These are phyloP conservation scores for Achatina immaculata DNA, from an alignment of 1,140 invertebrate species.

Conservation along the genomic window DNA sequence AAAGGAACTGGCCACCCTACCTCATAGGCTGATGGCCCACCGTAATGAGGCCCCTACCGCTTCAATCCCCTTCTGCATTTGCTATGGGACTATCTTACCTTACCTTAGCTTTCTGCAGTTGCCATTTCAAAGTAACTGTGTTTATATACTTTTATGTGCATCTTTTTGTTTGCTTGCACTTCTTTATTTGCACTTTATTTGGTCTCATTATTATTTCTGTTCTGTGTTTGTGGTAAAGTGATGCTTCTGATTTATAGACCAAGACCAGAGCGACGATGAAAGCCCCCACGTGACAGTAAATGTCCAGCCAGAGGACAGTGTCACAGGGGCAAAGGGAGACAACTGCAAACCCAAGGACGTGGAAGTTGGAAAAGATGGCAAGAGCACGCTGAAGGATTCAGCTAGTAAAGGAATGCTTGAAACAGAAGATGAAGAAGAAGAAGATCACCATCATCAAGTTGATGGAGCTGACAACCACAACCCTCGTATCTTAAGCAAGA, in stretches of 20 bases:
- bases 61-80: too few species aligned
- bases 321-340: neutral
- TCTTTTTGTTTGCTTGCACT: too few species aligned
- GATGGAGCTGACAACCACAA: neutral
- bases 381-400: neutral
- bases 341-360: neutral
- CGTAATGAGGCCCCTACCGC: too few species aligned
- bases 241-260: neutral
- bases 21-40: too few species aligned
- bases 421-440: neutral
- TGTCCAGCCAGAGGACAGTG: neutral
- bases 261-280: slow-evolving; percentile 34
- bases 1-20: too few species aligned
- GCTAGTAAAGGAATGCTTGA: slow-evolving; percentile 1
- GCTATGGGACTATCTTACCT: too few species aligned
- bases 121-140: too few species aligned
- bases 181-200: too few species aligned
- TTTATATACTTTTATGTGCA: too few species aligned
- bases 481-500: slow-evolving; percentile 11
- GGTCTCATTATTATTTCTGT: too few species aligned
- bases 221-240: too few species aligned
- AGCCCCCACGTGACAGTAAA: neutral
- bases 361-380: neutral
- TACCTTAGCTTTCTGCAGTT: too few species aligned
- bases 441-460: neutral